Conservation (phyloP, 1,140 invertebrate species). For the Diabrotica virgifera region DNA sequence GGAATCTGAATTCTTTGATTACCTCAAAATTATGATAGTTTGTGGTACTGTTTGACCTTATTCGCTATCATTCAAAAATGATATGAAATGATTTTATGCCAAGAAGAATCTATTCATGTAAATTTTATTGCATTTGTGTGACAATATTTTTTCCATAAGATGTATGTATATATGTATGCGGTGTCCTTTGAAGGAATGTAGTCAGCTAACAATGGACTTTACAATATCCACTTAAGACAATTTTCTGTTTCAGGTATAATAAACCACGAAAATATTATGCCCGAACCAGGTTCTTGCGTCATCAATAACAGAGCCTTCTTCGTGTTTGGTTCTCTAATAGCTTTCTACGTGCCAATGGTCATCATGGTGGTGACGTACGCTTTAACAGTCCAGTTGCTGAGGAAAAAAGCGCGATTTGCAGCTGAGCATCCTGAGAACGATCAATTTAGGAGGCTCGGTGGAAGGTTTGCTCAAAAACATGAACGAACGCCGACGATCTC, state of each 20-base stretch:
- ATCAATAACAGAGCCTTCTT: conserved; percentile 86
- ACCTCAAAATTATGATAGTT: no score
- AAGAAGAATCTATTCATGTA: no score
- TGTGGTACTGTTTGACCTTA: no score
- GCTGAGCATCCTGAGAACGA: conserved; percentile 61
- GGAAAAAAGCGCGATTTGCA: conserved; percentile 68
- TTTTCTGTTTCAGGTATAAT: conserved; percentile 58
- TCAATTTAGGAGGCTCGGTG: conserved; percentile 59
- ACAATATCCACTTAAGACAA: no score
- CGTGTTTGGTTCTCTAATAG: conserved; percentile 83
- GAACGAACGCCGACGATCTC: conserved; percentile 48
- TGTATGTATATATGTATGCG: no score
- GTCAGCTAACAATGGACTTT: no score
- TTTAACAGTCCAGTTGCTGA: conserved; percentile 79
- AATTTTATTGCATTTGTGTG: no score
- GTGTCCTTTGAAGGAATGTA: no score
- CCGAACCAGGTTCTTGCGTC: conserved; percentile 67
- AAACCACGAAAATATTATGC: conserved; percentile 74
- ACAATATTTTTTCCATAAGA: no score
- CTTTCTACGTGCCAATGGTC: conserved; percentile 91
- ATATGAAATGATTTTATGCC: no score
- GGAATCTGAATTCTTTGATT: no score
- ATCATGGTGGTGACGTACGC: conserved; percentile 89
- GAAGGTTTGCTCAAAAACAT: conserved; percentile 57
- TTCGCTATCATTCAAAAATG: no score